Conservation (phyloP, 2,797 vertebrate species). For the Harpagifer antarcticus region DNA sequence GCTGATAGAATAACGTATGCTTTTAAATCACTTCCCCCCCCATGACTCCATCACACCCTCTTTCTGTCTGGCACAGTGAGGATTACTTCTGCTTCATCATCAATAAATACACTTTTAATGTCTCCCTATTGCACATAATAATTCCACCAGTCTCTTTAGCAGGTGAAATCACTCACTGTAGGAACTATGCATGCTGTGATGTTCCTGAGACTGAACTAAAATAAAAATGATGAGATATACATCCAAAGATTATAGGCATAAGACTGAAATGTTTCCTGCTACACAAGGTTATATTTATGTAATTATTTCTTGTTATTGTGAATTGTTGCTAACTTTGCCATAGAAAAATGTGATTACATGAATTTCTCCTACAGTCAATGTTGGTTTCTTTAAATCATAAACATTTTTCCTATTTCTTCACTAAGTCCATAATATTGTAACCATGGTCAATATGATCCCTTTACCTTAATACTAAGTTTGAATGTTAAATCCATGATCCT, state of each 20-base stretch:
- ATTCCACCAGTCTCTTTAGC: conserved; percentile 19
- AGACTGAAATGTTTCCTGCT: background rate
- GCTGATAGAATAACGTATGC: conserved; percentile 9
- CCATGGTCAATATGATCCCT: background rate
- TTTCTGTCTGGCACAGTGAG: conserved; percentile 6
- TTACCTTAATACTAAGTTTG: too few species aligned
- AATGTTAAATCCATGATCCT: background rate
- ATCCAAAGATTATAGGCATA: background rate
- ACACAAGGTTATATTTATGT: background rate
- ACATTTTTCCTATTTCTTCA: background rate
- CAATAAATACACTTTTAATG: conserved; percentile 10
- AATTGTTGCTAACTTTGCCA: background rate
- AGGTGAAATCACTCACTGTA: background rate
- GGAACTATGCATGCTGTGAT: conserved; percentile 1
- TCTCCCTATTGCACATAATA: conserved; percentile 6
- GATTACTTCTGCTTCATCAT: conserved; percentile 21
- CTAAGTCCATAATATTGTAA: background rate
- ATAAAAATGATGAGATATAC: background rate
- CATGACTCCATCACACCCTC: background rate
- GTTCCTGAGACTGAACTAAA: background rate
- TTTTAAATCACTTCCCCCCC: conserved; percentile 20
- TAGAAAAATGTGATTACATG: too few species aligned
- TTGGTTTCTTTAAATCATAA: background rate
- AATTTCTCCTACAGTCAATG: background rate
- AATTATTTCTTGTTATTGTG: background rate